These are phyloP conservation scores for Echinops telfairi DNA, from an alignment of 2,113 vertebrate genomes.

Conservation along the genomic window DNA sequence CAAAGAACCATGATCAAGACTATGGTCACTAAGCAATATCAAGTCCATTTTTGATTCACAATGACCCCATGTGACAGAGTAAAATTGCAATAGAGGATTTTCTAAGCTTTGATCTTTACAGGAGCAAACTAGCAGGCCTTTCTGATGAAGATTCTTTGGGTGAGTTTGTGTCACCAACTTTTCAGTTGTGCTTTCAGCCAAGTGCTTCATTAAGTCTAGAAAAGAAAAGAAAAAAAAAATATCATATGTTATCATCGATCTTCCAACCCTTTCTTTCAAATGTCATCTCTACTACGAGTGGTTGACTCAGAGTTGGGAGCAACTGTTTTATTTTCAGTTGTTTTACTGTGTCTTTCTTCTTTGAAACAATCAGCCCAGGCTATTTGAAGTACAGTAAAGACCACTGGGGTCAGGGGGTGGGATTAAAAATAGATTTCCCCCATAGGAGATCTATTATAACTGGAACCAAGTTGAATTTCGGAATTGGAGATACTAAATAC, in stretches of 20 bases:
- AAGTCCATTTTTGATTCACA: not conserved
- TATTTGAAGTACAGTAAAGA: conserved; percentile 15
- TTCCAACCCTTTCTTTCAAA: conserved; percentile 29
- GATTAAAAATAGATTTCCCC: conserved; percentile 23
- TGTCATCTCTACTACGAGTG: not conserved
- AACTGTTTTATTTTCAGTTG: conserved; percentile 49
- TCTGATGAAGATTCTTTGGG: not conserved
- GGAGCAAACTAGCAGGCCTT: no score
- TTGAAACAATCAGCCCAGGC: conserved; percentile 41
- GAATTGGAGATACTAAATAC: not conserved
- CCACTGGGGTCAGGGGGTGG: not conserved
- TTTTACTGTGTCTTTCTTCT: not conserved
- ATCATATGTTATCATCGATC: not conserved
- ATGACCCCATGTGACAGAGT: not conserved
- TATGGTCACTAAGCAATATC: not conserved
- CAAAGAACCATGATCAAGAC: conserved; percentile 17
- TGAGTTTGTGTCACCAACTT: not conserved
- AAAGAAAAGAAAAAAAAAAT: not conserved
- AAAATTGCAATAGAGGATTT: not conserved
- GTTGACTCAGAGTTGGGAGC: conserved; percentile 36
- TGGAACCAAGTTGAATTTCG: conserved; percentile 50
- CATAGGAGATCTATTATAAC: not conserved
- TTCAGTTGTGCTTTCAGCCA: not conserved
- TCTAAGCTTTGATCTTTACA: not conserved
- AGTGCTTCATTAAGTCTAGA: not conserved